A percentile compares a stretch with the other conserved stretches of the same genome.
Evolutionary conservation across 2,888 invertebrate species (phyloP).

Genomic region (Omphaloscelis lunosa): DNA sequence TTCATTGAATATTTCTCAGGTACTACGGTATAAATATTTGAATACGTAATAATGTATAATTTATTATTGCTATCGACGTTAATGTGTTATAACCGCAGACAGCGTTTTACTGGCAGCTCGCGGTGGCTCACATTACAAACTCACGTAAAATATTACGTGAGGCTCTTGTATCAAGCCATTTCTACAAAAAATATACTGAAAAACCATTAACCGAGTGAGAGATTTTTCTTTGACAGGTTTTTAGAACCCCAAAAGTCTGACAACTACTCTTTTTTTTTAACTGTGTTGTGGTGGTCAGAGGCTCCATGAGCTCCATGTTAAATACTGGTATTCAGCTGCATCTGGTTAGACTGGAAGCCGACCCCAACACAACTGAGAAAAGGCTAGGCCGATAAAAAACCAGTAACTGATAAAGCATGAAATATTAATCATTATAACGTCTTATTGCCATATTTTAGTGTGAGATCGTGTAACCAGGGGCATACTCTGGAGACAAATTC

Average conservation of each 20-base stretch:
- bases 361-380: not conserved
- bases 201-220: not conserved
- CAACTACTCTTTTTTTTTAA: too few species aligned
- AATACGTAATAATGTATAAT: slow-evolving; percentile 35
- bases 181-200: slow-evolving; percentile 17
- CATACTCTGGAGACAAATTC: not conserved
- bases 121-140: slow-evolving; percentile 19
- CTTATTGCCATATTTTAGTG: not conserved
- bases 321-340: not conserved
- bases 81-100: slow-evolving; percentile 54
- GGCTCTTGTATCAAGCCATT: slow-evolving; percentile 7
- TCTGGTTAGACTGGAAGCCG: not conserved
- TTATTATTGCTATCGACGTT: slow-evolving; percentile 49
- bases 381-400: not conserved
- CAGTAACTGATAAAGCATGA: too few species aligned
- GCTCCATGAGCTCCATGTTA: not conserved
- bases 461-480: too few species aligned
- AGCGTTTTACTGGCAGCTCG: slow-evolving; percentile 49
- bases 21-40: slow-evolving; percentile 7
- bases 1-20: slow-evolving; percentile 19
- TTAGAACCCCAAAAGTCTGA: not conserved
- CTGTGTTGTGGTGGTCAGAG: not conserved
- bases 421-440: not conserved
- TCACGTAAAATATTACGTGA: not conserved
- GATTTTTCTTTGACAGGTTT: not conserved